These are phyloP conservation scores for Dryomyza anilis DNA, from an alignment of 2,888 invertebrate species.

Conservation along the genomic window DNA sequence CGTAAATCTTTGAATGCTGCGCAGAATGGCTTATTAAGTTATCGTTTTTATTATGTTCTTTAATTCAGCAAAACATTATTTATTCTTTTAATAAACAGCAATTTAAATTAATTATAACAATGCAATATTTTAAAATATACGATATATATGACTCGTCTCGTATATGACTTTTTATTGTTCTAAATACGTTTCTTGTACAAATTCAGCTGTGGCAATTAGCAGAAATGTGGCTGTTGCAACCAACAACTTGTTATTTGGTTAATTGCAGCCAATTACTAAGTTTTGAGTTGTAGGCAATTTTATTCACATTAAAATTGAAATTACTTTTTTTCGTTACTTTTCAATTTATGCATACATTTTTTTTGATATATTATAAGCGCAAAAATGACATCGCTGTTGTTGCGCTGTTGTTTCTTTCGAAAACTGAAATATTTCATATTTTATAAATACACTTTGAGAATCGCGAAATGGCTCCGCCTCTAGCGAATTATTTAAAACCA, in stretches of 20 bases:
- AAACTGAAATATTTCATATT: too few relatives aligned
- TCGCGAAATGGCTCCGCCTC: slow-evolving; percentile 5
- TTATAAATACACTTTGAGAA: too few relatives aligned
- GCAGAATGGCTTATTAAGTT: too few relatives aligned
- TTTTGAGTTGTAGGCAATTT: slow-evolving; percentile 20
- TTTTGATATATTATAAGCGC: not conserved
- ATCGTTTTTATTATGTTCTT: too few relatives aligned
- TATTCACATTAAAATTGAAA: slow-evolving; percentile 16
- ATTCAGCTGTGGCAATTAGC: slow-evolving; percentile 9
- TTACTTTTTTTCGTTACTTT: not conserved
- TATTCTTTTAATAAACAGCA: too few relatives aligned
- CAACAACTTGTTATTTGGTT: slow-evolving; percentile 24
- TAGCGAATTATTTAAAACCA: not conserved
- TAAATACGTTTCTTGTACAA: too few relatives aligned
- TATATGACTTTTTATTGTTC: too few relatives aligned
- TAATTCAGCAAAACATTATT: too few relatives aligned
- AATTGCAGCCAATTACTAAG: slow-evolving; percentile 27
- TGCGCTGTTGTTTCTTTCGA: not conserved
- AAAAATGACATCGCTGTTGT: not conserved
- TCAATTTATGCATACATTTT: not conserved
- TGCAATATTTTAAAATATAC: too few relatives aligned
- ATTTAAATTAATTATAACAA: too few relatives aligned
- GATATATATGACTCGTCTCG: too few relatives aligned
- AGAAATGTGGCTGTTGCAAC: slow-evolving; percentile 9
- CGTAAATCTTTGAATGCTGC: too few relatives aligned